These are phyloP conservation scores for Cyclophora albipunctata DNA, from an alignment of 2,888 invertebrate genomes.

Conservation along the genomic window DNA sequence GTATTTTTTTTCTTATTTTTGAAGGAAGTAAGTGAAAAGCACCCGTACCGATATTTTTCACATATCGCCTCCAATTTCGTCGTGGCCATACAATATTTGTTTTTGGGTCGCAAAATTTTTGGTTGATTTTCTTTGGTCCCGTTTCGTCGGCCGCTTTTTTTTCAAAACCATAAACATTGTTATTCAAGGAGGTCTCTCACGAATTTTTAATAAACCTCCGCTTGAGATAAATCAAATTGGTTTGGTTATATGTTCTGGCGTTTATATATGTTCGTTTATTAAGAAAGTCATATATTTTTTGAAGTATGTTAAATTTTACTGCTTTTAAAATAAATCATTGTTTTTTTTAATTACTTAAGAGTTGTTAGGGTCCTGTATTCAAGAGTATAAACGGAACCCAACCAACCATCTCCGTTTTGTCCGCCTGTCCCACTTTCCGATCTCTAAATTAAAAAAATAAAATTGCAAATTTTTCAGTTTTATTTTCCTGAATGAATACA, in stretches of 20 bases:
- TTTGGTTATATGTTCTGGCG: background rate
- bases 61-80: background rate
- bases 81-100: slow-evolving; percentile 7
- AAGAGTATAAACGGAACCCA: too few relatives aligned
- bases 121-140: slow-evolving; percentile 16
- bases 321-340: too few relatives aligned
- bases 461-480: too few relatives aligned
- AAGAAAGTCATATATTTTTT: background rate
- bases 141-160: slow-evolving; percentile 18
- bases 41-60: background rate
- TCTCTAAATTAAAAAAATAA: too few relatives aligned
- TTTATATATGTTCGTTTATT: background rate
- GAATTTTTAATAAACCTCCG: slow-evolving; percentile 16
- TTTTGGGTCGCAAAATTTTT: slow-evolving; percentile 16
- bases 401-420: too few relatives aligned
- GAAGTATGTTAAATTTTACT: too few relatives aligned
- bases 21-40: background rate
- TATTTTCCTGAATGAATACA: too few relatives aligned
- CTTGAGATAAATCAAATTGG: slow-evolving; percentile 4
- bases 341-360: too few relatives aligned
- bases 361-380: too few relatives aligned
- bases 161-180: slow-evolving; percentile 19
- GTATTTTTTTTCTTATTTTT: too few relatives aligned
- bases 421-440: too few relatives aligned
- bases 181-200: slow-evolving; percentile 12